A percentile compares a stretch with the other conserved stretches of the same genome.
phyloP scores from a whole-genome alignment of 1,140 invertebrate genomes.

The Meteorus sp. region DNA sequence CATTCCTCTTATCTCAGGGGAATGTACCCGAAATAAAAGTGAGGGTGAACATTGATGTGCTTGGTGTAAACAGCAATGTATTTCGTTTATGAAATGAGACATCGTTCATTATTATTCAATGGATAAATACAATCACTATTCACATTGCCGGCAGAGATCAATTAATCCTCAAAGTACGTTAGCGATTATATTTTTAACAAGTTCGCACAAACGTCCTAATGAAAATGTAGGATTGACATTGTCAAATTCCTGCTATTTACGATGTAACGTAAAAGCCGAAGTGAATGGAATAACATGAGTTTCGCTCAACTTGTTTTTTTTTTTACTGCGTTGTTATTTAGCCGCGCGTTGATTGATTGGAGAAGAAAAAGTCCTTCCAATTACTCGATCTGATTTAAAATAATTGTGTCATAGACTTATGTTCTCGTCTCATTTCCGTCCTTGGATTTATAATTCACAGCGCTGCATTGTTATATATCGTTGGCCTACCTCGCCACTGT shows the following conservation, averaged over 20 bases:
- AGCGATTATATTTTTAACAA: slow-evolving; percentile 15
- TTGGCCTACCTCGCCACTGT: slow-evolving; percentile 49
- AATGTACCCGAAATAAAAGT: no score
- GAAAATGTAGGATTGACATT: not conserved
- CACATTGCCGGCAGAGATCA: no score
- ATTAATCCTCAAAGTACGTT: not conserved
- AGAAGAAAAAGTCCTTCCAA: no score
- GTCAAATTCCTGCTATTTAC: no score
- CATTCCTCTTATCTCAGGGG: not conserved
- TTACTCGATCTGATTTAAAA: no score
- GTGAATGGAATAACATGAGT: no score
- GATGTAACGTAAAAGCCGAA: no score
- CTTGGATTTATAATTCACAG: slow-evolving; percentile 3
- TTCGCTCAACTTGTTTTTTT: no score
- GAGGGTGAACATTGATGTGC: not conserved
- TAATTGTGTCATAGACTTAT: slow-evolving; percentile 35
- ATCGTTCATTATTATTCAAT: not conserved
- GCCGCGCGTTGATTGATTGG: no score
- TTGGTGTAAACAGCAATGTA: not conserved
- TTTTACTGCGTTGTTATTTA: no score
- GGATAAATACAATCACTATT: not conserved
- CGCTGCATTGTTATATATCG: slow-evolving; percentile 38
- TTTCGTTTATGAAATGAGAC: not conserved
- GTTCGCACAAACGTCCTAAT: slow-evolving; percentile 11
- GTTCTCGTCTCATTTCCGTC: slow-evolving; percentile 8